Conservation (phyloP, 35 echinoderm and acorn worm genomes). For the Ophiothrix spiculata region DNA sequence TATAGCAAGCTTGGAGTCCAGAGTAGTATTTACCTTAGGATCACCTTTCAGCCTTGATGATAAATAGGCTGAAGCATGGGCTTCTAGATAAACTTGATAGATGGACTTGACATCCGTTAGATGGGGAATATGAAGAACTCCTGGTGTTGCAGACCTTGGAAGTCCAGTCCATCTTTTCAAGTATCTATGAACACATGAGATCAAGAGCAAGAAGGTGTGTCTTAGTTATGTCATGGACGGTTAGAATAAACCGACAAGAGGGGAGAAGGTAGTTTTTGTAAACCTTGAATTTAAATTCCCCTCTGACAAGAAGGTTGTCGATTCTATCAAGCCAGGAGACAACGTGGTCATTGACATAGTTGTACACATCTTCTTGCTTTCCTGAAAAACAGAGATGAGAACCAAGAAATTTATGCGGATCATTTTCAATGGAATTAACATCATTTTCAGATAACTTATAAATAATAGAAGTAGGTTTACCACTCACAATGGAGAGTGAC, state of each 20-base stretch:
- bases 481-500: background rate
- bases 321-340: background rate
- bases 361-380: background rate
- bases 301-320: background rate
- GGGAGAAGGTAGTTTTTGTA: constrained; percentile 7
- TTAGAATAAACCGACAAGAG: background rate
- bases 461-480: background rate
- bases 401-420: background rate
- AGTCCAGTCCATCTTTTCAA: background rate
- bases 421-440: background rate
- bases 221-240: background rate
- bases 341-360: background rate
- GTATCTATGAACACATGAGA: background rate
- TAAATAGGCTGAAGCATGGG: background rate
- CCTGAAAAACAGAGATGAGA: background rate
- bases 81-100: background rate
- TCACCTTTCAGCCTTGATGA: constrained; percentile 8
- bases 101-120: background rate
- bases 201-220: constrained; percentile 2
- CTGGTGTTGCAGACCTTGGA: background rate
- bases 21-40: no score
- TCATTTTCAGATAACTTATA: background rate
- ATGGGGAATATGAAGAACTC: background rate
- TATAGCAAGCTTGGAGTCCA: no score
- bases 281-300: background rate